Base-by-base conservation (phyloP, 1,140 invertebrate species). In the Mycetomoellerius zeteki region DNA sequence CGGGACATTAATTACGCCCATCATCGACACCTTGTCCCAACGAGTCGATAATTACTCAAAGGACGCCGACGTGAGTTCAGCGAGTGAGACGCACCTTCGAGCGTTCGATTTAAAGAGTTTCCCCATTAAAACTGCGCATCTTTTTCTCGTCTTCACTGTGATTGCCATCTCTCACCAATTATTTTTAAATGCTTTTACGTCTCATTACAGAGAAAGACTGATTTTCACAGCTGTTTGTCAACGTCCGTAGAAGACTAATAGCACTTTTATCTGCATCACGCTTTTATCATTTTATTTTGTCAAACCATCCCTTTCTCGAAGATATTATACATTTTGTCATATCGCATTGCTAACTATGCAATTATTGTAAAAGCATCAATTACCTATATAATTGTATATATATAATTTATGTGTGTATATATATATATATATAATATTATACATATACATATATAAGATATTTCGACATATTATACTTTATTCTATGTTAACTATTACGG, bases 31-130 rank as follows among this genome's bases (percentile, higher is more conserved):
- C 24, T 88, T 71, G 58, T 54, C 56, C 30, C 30, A 47, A 60
- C 54, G 56, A 52, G 47, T 54, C 60, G 76, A 65, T 89, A 89
- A 89, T 89, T 89, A 88, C 54, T 89, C 71, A 71, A 89, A 76
- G 84, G 27, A 88, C 37, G 84, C 64, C 85, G 85, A 81, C 85
- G 65, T 60, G 62, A 78, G 67, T 71, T 50, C 76, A 52, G 21
- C 30, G 85, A 80, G 62, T 19, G 43, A 62, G 24, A 85, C 21
- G 60, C 58, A 27, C 54, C 71, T 76, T 24, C 77, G 27, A n/a
- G 50, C 19, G 58, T 69, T 86, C 50, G 50, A 80, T 65, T 80
- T 69, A 86, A 86, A 80, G 85, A 86, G 75, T 86, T 82, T 84
- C 69, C 80, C 85, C 47, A 84, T 82, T 81, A 75, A 62, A 80